phyloP scores from a whole-genome alignment of 1,140 invertebrate species.

The Lysiphlebus fabarum region DNA sequence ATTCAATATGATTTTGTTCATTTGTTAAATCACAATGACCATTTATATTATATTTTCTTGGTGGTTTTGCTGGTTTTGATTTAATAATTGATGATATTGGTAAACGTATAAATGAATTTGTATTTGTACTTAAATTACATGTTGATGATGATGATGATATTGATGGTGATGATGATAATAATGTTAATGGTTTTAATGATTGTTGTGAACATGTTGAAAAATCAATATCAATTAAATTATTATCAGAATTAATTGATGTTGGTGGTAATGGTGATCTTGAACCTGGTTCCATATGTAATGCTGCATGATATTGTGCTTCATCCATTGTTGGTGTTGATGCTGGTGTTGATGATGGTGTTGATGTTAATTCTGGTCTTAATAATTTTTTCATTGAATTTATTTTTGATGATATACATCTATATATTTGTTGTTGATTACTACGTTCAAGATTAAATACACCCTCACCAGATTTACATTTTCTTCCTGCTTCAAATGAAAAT shows the following conservation, averaged over 20 bases:
- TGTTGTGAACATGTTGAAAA: conserved; percentile 43
- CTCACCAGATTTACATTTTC: conserved; percentile 83
- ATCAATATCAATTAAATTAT: conserved; percentile 53
- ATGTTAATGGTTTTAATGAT: conserved; percentile 41
- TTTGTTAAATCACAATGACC: conserved; percentile 47
- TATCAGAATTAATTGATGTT: conserved; percentile 58
- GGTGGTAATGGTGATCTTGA: conserved; percentile 72
- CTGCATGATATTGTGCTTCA: conserved; percentile 72
- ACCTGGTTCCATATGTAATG: conserved; percentile 69
- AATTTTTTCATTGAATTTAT: conserved; percentile 83
- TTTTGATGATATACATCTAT: conserved; percentile 71
- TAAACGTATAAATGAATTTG: conserved; percentile 36
- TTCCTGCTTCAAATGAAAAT: conserved; percentile 87
- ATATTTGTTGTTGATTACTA: conserved; percentile 76
- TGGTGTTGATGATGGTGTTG: conserved; percentile 24
- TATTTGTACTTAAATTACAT: conserved; percentile 21
- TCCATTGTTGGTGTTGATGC: conserved; percentile 58
- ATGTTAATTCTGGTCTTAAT: conserved; percentile 59
- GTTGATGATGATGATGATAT: conserved; percentile 30
- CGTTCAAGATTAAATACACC: conserved; percentile 78
- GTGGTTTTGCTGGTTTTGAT: conserved; percentile 66
- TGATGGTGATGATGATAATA: conserved; percentile 28
- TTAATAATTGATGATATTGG: conserved; percentile 51
- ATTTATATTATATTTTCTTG: conserved; percentile 59
- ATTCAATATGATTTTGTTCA: background rate